Evolutionary conservation across 2,113 vertebrate species (phyloP).

Genomic region (Dipodomys spectabilis): DNA sequence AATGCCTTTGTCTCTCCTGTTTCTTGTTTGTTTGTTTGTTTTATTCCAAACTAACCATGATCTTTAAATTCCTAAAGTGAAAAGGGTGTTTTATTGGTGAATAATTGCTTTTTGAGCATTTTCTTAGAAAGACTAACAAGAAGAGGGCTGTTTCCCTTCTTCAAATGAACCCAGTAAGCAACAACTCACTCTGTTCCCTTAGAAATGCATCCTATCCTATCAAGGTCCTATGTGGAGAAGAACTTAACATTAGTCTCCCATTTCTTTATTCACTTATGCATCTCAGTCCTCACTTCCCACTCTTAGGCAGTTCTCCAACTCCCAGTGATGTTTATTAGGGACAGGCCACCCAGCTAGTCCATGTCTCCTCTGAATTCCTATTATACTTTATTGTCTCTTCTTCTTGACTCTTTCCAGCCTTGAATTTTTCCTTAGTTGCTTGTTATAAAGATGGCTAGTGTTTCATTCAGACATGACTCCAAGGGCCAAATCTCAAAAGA

Average conservation of each 20-base stretch:
- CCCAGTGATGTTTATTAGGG: conserved; percentile 6
- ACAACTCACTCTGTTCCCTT: not conserved
- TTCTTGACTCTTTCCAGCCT: conserved; percentile 47
- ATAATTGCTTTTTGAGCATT: not conserved
- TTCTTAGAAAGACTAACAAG: not conserved
- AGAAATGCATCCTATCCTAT: not conserved
- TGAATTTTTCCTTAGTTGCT: conserved; percentile 30
- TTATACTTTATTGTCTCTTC: conserved; percentile 56
- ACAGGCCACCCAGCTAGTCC: conserved; percentile 65
- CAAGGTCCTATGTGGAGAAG: conserved; percentile 31
- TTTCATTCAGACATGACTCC: conserved; percentile 15
- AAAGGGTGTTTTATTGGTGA: not conserved
- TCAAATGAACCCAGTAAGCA: not conserved
- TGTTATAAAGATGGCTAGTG: conserved; percentile 38
- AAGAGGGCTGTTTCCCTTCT: not conserved
- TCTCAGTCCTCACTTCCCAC: not conserved
- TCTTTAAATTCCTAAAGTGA: conserved; percentile 5
- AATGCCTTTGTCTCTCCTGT: not conserved
- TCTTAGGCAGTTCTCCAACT: conserved; percentile 50
- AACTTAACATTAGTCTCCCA: conserved; percentile 14
- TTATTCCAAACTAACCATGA: not conserved
- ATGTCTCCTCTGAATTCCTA: conserved; percentile 45
- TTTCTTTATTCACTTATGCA: conserved; percentile 31
- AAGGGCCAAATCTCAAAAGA: conserved; percentile 19
- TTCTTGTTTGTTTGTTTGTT: not conserved